Evolutionary conservation across 2,113 vertebrate genomes (phyloP), one percentile per base, ranked within the genome.

Genomic region (Hystrix cristata): DNA sequence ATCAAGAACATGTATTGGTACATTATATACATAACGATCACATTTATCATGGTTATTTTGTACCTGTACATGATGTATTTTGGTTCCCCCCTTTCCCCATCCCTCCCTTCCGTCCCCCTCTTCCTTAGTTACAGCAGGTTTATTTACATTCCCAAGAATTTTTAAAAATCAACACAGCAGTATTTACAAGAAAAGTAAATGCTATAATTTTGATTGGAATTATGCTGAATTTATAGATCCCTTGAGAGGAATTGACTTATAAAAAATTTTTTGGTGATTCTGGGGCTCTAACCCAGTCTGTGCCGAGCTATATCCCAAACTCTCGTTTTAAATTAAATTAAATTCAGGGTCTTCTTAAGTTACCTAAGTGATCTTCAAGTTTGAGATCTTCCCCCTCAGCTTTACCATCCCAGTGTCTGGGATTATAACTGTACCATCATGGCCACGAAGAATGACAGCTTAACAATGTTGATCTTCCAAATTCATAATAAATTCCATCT

Each of bases 81-180:
- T 38, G 38, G 38, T 38, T 38, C 38, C 38, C 38, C 38, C 38
- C 38, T 38, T 38, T 38, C 38, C 38, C 38, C 38, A 38, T 38
- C 38, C 38, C 38, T 38, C 38, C 38, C 38, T 38, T 38, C 38
- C 38, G 38, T 38, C 38, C 38, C 38, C 38, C 38, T 38, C 38
- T 38, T 38, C 38, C 38, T 38, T 38, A 38, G 38, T 38, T 38
- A 38, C 38, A 38, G 38, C 38, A 38, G 38, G 38, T 38, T 38
- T 38, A 2, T 38, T 38, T 38, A 38, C 38, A 38, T 38, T 38
- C 43, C 21, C 46, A 86, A 84, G 31, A 71, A 90, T 83, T 92
- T 88, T n/a, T 57, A 94, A 96, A 94, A 96, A 87, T 87, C 14
- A 65, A 19, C 18, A 2, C 92, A 60, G 87, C 38, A 94, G 31